Conservation (phyloP, 2,888 invertebrate species). For the Frankliniella fusca region DNA sequence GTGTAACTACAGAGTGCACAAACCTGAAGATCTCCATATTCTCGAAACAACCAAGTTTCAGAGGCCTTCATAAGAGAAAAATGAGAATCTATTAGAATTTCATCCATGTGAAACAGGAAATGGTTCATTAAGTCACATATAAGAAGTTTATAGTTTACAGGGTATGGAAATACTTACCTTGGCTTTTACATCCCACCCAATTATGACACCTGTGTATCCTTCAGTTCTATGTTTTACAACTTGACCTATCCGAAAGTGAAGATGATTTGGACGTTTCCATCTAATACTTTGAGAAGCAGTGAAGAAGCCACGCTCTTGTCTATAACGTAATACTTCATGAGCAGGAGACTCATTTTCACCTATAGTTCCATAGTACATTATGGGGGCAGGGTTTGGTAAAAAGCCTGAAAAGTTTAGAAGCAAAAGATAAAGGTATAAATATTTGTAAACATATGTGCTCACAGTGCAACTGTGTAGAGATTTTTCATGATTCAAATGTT, state of each 20-base stretch:
- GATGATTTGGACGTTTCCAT: conserved; percentile 24
- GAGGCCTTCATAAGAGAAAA: neutral
- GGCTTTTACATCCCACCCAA: conserved; percentile 31
- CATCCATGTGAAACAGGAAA: neutral
- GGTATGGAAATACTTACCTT: neutral
- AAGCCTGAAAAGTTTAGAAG: neutral
- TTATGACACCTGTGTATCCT: conserved; percentile 33
- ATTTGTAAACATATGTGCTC: neutral
- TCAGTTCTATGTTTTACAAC: conserved; percentile 32
- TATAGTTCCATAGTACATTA: neutral
- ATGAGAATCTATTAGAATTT: neutral
- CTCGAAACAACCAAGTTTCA: neutral
- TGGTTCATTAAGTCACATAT: neutral
- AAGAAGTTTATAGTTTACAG: neutral
- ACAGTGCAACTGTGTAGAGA: neutral
- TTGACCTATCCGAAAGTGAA: conserved; percentile 32
- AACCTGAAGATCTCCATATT: conserved; percentile 9
- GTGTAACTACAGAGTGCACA: neutral
- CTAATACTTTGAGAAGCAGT: neutral
- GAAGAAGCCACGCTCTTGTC: neutral
- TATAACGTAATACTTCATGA: conserved; percentile 8
- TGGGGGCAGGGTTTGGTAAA: neutral
- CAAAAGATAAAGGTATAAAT: neutral
- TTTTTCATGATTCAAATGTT: too few relatives aligned
- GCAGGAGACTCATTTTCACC: conserved; percentile 19